Evolutionary conservation across 2,113 vertebrate genomes (phyloP).

Genomic region (Halcyon malimbica): DNA sequence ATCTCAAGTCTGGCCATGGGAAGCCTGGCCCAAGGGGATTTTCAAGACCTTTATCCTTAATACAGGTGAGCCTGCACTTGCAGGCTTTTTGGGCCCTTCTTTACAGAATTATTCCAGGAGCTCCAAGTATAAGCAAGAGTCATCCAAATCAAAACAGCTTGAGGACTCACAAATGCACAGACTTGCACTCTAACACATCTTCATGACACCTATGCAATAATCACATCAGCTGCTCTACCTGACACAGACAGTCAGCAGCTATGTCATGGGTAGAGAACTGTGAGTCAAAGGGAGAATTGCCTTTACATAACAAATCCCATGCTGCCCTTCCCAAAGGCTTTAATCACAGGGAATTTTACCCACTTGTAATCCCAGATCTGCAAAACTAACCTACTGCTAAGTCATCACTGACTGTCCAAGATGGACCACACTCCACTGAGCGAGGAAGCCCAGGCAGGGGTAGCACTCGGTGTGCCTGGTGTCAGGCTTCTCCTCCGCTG

Average conservation of each 20-base stretch:
- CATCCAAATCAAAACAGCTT: background rate
- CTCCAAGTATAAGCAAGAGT: background rate
- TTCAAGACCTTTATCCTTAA: background rate
- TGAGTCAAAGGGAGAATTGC: background rate
- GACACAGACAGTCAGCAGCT: background rate
- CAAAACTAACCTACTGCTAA: background rate
- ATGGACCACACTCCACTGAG: rapidly evolving
- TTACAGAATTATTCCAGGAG: background rate
- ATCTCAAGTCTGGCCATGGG: rapidly evolving
- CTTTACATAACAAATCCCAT: background rate
- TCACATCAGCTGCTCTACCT: background rate
- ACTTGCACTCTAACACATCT: background rate
- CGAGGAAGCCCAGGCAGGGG: background rate
- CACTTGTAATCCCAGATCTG: background rate
- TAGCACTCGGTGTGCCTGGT: background rate
- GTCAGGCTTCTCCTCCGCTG: background rate
- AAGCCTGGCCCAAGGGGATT: background rate
- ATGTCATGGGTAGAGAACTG: background rate
- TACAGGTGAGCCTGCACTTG: background rate
- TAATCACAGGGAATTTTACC: background rate
- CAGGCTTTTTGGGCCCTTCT: background rate
- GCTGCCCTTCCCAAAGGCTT: background rate
- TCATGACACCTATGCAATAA: background rate
- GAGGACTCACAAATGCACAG: background rate
- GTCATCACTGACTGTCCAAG: background rate